Conservation (phyloP, 1,140 invertebrate genomes). For the Penaeus indicus region DNA sequence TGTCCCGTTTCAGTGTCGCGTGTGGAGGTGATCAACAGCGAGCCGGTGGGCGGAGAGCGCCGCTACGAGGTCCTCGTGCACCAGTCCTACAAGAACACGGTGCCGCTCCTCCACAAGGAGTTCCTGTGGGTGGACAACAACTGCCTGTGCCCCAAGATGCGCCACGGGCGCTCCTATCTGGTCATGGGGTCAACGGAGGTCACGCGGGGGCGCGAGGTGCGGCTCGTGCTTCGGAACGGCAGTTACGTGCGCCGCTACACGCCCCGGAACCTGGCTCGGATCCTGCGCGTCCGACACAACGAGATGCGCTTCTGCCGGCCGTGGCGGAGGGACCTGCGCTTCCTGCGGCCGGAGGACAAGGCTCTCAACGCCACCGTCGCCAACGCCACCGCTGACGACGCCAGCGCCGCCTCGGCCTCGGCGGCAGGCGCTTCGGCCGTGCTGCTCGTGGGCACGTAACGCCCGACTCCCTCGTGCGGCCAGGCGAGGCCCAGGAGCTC, state of each 20-base stretch:
- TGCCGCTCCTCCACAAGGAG: constrained; percentile 65
- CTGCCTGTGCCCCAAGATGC: constrained; percentile 60
- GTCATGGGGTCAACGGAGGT: constrained; percentile 62
- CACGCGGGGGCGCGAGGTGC: constrained; percentile 48
- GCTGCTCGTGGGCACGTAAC: too few relatives aligned
- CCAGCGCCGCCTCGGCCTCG: not conserved
- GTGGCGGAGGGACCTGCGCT: constrained; percentile 56
- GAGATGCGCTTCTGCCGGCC: constrained; percentile 63
- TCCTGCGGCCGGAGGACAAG: not conserved
- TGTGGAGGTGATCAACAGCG: constrained; percentile 47
- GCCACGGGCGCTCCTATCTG: constrained; percentile 59
- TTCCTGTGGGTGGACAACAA: constrained; percentile 59
- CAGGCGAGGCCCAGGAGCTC: too few relatives aligned
- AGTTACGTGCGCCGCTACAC: constrained; percentile 54
- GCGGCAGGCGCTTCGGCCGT: too few relatives aligned
- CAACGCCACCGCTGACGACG: not conserved
- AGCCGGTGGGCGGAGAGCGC: constrained; percentile 20
- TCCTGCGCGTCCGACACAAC: constrained; percentile 59
- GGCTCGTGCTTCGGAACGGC: constrained; percentile 37
- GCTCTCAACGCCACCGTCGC: not conserved
- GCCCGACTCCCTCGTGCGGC: too few relatives aligned
- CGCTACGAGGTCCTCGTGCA: constrained; percentile 60
- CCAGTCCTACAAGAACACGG: constrained; percentile 66
- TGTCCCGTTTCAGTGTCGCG: constrained; percentile 46
- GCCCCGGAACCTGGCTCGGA: constrained; percentile 41